These are phyloP conservation scores for Athalia rosae DNA, from an alignment of 2,888 invertebrate species.

Conservation along the genomic window DNA sequence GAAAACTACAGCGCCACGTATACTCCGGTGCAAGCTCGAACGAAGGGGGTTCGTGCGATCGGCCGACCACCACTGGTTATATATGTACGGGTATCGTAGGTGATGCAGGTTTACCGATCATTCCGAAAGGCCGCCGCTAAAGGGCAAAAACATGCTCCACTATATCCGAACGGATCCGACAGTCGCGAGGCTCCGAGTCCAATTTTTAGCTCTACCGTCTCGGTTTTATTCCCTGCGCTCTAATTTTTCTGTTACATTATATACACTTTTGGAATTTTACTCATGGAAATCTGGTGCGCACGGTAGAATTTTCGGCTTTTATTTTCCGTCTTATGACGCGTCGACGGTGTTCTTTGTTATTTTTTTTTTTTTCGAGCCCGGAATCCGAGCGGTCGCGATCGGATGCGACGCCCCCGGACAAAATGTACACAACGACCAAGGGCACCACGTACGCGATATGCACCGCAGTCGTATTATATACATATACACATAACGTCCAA, in stretches of 20 bases:
- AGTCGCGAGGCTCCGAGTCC: slow-evolving; percentile 47
- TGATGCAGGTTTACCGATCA: slow-evolving; percentile 35
- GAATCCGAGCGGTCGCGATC: slow-evolving; percentile 40
- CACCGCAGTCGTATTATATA: slow-evolving; percentile 60
- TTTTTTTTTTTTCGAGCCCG: slow-evolving; percentile 48
- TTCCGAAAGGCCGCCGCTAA: slow-evolving; percentile 49
- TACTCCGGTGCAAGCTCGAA: slow-evolving; percentile 61
- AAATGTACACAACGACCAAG: too few relatives aligned
- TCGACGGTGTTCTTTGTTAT: too few relatives aligned
- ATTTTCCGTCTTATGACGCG: too few relatives aligned
- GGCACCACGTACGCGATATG: slow-evolving; percentile 55
- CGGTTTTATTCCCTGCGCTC: slow-evolving; percentile 52
- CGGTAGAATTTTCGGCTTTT: too few relatives aligned
- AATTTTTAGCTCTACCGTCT: slow-evolving; percentile 48
- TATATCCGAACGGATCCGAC: background rate
- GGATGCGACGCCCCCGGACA: background rate
- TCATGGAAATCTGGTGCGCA: too few relatives aligned
- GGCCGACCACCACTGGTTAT: too few relatives aligned
- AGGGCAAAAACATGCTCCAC: slow-evolving; percentile 53
- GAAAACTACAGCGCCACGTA: too few relatives aligned
- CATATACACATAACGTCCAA: background rate
- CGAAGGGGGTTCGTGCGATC: slow-evolving; percentile 70
- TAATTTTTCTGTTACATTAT: too few relatives aligned
- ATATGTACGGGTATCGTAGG: slow-evolving; percentile 53
- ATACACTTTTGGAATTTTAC: too few relatives aligned